Conservation (phyloP, 2,797 vertebrate genomes). For the Ptychobarbus kaznakovi region DNA sequence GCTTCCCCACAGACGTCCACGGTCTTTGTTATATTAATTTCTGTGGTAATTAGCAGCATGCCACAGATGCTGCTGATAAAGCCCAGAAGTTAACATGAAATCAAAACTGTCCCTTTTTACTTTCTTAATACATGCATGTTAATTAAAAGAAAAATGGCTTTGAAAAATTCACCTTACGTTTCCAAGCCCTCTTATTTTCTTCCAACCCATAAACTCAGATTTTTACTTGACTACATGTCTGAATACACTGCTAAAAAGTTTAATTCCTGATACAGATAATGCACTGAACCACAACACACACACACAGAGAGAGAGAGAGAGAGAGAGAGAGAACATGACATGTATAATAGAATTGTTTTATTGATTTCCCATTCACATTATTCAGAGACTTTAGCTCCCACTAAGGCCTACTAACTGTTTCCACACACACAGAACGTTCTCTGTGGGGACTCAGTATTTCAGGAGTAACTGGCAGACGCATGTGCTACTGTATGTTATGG, state of each 20-base stretch:
- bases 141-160: background rate
- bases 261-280: background rate
- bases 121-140: background rate
- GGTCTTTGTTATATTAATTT: background rate
- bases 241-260: background rate
- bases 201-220: background rate
- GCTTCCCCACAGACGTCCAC: background rate
- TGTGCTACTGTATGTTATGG: conserved; percentile 63
- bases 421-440: conserved; percentile 39
- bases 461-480: conserved; percentile 54
- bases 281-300: background rate
- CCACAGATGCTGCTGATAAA: background rate
- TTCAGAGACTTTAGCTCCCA: conserved; percentile 30
- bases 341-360: conserved; percentile 28
- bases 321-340: background rate
- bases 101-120: background rate
- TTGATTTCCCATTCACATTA: conserved; percentile 42
- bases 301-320: background rate
- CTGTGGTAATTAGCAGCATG: background rate
- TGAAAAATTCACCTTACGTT: background rate
- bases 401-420: conserved; percentile 34
- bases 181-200: background rate
- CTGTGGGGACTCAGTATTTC: conserved; percentile 50
- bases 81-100: background rate
- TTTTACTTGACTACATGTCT: background rate